Conservation (phyloP, 2,113 vertebrate species). For the Dicerorhinus sumatrensis region DNA sequence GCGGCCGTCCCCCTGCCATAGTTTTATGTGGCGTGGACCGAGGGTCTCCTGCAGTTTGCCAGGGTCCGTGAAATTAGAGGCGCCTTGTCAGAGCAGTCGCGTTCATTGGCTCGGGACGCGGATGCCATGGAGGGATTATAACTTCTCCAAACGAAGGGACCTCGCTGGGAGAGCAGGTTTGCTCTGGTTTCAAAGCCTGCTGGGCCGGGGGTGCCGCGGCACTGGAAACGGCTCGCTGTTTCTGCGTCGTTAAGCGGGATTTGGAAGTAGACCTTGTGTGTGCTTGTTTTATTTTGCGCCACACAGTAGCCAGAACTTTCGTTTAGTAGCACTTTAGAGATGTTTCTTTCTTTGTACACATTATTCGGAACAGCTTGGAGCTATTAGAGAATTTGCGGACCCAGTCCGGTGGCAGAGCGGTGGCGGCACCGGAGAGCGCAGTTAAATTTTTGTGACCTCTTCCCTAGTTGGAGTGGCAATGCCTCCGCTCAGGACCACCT, state of each 20-base stretch:
- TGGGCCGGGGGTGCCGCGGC: background rate
- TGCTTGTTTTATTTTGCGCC: background rate
- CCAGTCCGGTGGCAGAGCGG: background rate
- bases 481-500: background rate
- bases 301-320: background rate
- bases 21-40: constrained; percentile 34
- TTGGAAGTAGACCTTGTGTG: background rate
- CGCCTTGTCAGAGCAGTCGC: constrained; percentile 53
- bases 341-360: background rate
- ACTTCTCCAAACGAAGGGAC: background rate
- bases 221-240: background rate
- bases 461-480: background rate
- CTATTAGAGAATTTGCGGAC: background rate
- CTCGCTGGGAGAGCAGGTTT: background rate
- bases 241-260: background rate
- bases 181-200: background rate
- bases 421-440: background rate
- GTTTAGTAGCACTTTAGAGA: background rate
- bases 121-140: constrained; percentile 1
- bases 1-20: background rate
- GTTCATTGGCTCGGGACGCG: constrained; percentile 55
- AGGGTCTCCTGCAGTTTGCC: constrained; percentile 31
- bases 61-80: constrained; percentile 62
- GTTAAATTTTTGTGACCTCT: background rate
- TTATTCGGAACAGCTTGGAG: background rate